A percentile compares a stretch with the other conserved stretches of the same genome.
Evolutionary conservation across 2,797 vertebrate species (phyloP).

Genomic region (Cirrhinus molitorella): DNA sequence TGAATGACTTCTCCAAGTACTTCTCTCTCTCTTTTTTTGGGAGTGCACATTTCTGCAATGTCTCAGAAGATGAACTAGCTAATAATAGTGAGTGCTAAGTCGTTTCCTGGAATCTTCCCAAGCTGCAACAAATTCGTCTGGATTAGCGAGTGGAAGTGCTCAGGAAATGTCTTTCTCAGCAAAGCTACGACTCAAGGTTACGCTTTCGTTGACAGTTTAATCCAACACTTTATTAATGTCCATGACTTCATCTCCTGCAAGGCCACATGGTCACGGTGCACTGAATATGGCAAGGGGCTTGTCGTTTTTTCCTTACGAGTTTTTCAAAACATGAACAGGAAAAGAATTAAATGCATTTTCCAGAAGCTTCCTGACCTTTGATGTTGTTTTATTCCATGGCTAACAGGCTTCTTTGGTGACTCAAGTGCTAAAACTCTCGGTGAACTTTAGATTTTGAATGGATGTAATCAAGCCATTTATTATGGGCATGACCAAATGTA

Average conservation of each 20-base stretch:
- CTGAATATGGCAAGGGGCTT: neutral
- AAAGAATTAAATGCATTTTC: neutral
- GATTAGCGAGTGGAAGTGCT: conserved; percentile 66
- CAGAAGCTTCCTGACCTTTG: neutral
- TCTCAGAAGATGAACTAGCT: conserved; percentile 66
- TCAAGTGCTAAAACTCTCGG: neutral
- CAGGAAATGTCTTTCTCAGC: conserved; percentile 62
- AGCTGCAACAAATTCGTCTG: conserved; percentile 60
- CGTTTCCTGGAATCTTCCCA: conserved; percentile 65
- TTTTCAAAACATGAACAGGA: neutral
- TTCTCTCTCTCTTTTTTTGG: conserved; percentile 15
- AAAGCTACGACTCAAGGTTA: conserved; percentile 55
- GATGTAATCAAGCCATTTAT: neutral
- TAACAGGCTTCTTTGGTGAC: neutral
- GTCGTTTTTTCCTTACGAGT: neutral
- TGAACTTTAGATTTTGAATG: neutral
- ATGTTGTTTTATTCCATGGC: conserved; percentile 2
- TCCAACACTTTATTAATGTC: conserved; percentile 25
- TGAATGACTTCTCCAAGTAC: conserved; percentile 19
- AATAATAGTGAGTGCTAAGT: conserved; percentile 73
- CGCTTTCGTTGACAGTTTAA: conserved; percentile 4
- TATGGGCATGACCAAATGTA: neutral
- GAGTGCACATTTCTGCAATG: conserved; percentile 66
- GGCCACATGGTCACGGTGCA: neutral
- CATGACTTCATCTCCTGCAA: conserved; percentile 35